Evolutionary conservation across 2,113 vertebrate species (phyloP), one percentile per base, ranked within the genome.

Genomic region (Osmerus mordax): DNA sequence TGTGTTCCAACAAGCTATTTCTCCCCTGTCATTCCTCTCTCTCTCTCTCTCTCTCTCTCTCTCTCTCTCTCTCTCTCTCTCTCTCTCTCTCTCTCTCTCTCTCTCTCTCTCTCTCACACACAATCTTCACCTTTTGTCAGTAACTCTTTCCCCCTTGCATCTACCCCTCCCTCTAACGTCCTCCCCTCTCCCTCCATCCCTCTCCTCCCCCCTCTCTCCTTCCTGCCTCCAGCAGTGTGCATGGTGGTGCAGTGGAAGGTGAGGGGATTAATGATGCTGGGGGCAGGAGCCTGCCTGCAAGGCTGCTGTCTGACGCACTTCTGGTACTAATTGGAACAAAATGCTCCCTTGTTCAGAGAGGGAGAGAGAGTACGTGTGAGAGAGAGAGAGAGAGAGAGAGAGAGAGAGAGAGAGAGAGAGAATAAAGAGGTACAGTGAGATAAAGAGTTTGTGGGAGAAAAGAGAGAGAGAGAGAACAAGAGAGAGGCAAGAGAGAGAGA

Each of bases 271-370:
- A 84, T 87, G 73, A 76, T 71, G 81, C 85, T 59, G 75, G 78
- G 78, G 84, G 58, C 67, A 41, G 13, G 13, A 11, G 8, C 72
- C 73, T 80, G 67, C 65, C 68, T 72, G 72, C 70, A 78, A 82
- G 81, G 81, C 80, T 82, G 73, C 81, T 77, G 67, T 77, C 67
- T 75, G 71, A 82, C 81, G 16, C 69, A 83, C 88, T 79, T 77
- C 59, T 74, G 77, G 74, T 77, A 82, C 84, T 89, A 91, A 92
- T 88, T 90, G 84, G 79, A 85, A 91, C 88, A 90, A 90, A 91
- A 87, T 18, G 47, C 74, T 80, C 67, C 53, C 80, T 81, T 86
- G 85, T 86, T 83, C 78, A 77, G 29, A n/a, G 4, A 66, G 61
- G 61, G 54, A 61, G 53, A 71, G 28, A 71, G 61, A 58, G n/a